Base-by-base conservation (phyloP, 2,888 invertebrate species). In the Melanostoma scalare region DNA sequence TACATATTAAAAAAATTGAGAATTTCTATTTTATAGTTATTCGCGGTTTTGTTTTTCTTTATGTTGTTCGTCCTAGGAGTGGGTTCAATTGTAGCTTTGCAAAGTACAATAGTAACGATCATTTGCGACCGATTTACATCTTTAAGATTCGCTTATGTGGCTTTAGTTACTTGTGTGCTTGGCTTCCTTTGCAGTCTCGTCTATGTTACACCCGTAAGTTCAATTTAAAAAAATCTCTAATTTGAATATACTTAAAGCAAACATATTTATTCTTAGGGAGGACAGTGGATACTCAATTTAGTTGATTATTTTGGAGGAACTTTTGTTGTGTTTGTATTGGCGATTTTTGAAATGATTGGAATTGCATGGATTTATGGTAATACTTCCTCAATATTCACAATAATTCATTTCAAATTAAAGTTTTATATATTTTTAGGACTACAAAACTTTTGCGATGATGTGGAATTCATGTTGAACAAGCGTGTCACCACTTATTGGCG, bases 21-120 rank as follows among this genome's bases (percentile, higher is more conserved):
- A 20, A 20, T 20, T 58, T 60, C 20, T 52, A 36, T 69, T 71
- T 92, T 92, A 36, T 91, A 95, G 94, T 89, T 96, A 38, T 96
- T 96, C 90, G 92, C 96, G 0, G 94, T 95, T 3, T 90, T 96
- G 9, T 96, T 96, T 92, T 96, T 96, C 92, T 91, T 95, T 87
- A 96, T 96, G 96, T 92, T 96, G 91, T 93, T 95, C 78, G 94
- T 95, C 2, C 92, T 96, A 78, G 96, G 96, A 8, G 92, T 95
- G 20, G 96, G 96, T 1, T 95, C 95, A 68, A 93, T 95, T 4
- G 95, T 95, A 36, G 95, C 95, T 0, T 91, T 96, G 6, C 93
- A 94, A 81, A 94, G 94, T 9, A 93, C 94, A 36, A 92, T 95
- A 77, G 94, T 95, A 88, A 94, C 95, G 0, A 93, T 95, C 4